Conservation (phyloP, 2,797 vertebrate genomes). For the Darevskia mixta region DNA sequence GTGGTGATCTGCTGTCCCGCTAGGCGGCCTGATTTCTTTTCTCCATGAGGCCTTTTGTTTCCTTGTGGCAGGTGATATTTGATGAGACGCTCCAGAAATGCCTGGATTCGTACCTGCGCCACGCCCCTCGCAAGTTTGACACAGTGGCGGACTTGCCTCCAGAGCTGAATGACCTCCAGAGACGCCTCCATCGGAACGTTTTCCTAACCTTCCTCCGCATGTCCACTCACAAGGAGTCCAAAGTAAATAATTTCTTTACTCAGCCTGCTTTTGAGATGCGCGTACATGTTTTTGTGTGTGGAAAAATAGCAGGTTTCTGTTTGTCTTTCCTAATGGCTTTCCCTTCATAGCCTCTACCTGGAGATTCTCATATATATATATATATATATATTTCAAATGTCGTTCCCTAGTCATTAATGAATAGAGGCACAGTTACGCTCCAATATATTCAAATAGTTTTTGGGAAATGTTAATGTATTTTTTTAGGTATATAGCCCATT, state of each 20-base stretch:
- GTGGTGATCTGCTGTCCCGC: neutral
- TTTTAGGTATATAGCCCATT: neutral
- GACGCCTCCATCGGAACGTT: conserved; percentile 82
- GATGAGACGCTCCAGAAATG: conserved; percentile 94
- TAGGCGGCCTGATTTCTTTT: neutral
- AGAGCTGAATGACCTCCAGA: conserved; percentile 83
- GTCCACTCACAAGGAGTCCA: conserved; percentile 97
- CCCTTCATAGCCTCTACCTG: conserved; percentile 12
- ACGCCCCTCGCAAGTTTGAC: conserved; percentile 88
- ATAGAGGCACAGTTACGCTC: neutral
- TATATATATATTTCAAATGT: rapidly evolving
- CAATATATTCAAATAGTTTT: neutral
- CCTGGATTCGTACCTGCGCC: conserved; percentile 90
- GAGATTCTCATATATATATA: neutral
- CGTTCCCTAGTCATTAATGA: neutral
- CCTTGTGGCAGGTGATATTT: conserved; percentile 87
- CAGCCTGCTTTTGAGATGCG: neutral
- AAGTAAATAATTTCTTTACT: conserved; percentile 77
- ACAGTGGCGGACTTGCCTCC: conserved; percentile 73
- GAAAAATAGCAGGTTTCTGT: conserved; percentile 4
- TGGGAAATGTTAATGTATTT: neutral
- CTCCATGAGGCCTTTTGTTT: neutral
- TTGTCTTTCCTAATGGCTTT: neutral
- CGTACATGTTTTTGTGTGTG: neutral
- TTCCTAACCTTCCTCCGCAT: conserved; percentile 95